Evolutionary conservation across 2,888 invertebrate genomes (phyloP).

Genomic region (Caenorhabditis japonica): DNA sequence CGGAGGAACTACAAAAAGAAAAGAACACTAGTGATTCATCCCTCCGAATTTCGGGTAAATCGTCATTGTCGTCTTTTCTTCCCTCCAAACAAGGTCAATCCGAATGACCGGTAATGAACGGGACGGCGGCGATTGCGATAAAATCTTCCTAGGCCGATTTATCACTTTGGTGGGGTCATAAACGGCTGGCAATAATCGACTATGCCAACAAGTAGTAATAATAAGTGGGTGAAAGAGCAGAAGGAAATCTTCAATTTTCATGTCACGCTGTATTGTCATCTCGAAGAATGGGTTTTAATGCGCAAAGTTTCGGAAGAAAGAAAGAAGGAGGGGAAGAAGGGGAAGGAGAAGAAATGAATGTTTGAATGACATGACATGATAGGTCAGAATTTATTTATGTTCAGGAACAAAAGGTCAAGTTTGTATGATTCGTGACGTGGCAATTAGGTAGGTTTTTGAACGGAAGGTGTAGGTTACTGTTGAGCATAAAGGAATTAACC

Average conservation of each 20-base stretch:
- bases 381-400: no score
- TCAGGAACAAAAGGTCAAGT: no score
- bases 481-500: no score
- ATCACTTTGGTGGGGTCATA: constrained; percentile 11
- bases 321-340: neutral
- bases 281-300: neutral
- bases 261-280: constrained; percentile 21
- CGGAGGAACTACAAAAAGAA: neutral
- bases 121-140: constrained; percentile 5
- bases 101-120: constrained; percentile 22
- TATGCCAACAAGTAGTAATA: neutral
- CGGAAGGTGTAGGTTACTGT: no score
- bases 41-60: neutral
- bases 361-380: no score
- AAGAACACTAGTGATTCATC: neutral
- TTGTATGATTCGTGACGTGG: no score
- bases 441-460: no score
- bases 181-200: neutral
- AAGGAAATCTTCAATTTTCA: constrained; percentile 34
- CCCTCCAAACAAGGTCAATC: constrained; percentile 15
- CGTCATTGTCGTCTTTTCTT: neutral
- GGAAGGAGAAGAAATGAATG: no score
- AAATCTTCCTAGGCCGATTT: constrained; percentile 12
- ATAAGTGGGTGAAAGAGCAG: neutral
- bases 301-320: neutral